Evolutionary conservation across 2,797 vertebrate genomes (phyloP).

Genomic region (Sebastes miniatus): DNA sequence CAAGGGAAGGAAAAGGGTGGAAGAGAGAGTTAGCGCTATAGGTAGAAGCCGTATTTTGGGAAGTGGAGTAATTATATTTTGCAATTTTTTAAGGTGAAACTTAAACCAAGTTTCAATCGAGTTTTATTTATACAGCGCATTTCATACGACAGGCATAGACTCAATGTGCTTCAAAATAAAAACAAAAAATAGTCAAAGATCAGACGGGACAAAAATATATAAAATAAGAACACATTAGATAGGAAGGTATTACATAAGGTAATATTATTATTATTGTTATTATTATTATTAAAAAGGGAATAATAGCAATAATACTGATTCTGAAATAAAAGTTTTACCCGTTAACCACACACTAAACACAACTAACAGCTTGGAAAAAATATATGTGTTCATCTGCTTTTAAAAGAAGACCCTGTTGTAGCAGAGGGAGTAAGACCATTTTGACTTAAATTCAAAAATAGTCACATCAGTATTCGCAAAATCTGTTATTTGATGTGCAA

Average conservation of each 20-base stretch:
- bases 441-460: background rate
- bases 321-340: background rate
- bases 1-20: background rate
- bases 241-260: background rate
- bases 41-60: background rate
- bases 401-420: background rate
- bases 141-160: background rate
- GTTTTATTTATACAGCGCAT: background rate
- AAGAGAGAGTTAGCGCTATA: conserved; percentile 12
- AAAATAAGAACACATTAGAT: background rate
- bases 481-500: conserved; percentile 4
- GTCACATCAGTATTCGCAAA: background rate
- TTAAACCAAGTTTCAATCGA: background rate
- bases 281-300: background rate
- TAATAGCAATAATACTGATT: background rate
- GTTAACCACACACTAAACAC: background rate
- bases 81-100: background rate
- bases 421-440: background rate
- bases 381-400: background rate
- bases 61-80: conserved; percentile 14
- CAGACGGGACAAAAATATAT: background rate
- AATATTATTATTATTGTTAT: background rate
- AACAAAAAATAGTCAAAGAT: background rate
- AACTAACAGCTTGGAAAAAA: background rate
- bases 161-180: background rate